phyloP scores from a whole-genome alignment of 2,888 invertebrate genomes.

The Xanthostigma xanthostigma region DNA sequence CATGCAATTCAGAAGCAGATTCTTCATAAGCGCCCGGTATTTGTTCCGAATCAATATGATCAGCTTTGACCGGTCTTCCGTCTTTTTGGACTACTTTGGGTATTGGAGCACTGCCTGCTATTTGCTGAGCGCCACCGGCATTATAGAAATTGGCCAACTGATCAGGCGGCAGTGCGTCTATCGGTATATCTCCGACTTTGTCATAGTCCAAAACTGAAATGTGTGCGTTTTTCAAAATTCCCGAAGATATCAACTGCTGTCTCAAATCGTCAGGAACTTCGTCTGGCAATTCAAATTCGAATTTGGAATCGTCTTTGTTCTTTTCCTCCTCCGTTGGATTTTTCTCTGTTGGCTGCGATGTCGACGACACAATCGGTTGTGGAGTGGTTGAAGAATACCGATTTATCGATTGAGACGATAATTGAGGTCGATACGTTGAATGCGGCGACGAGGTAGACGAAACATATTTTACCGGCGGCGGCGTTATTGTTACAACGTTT shows the following conservation, averaged over 20 bases:
- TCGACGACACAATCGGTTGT: conserved; percentile 31
- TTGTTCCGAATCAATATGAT: conserved; percentile 32
- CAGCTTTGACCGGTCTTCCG: conserved; percentile 34
- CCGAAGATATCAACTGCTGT: conserved; percentile 67
- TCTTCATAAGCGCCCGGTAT: conserved; percentile 28
- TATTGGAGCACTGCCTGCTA: conserved; percentile 49
- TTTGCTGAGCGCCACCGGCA: conserved; percentile 64
- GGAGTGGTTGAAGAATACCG: conserved; percentile 28
- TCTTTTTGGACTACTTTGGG: conserved; percentile 49
- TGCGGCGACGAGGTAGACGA: neutral
- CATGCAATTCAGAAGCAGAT: conserved; percentile 33
- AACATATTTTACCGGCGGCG: too few species aligned
- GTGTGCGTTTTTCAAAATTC: conserved; percentile 74
- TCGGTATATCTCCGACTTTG: conserved; percentile 71
- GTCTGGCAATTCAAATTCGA: conserved; percentile 53
- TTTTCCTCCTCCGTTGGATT: conserved; percentile 34
- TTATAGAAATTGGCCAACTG: conserved; percentile 75
- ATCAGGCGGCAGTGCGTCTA: conserved; percentile 71
- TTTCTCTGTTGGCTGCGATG: conserved; percentile 32
- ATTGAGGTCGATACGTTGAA: conserved; percentile 5
- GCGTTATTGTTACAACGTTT: too few species aligned
- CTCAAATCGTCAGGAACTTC: conserved; percentile 80
- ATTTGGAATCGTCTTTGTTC: conserved; percentile 31
- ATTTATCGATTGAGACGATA: conserved; percentile 2
- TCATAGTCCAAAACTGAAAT: conserved; percentile 79